These are phyloP conservation scores for Vicugna pacos DNA, from an alignment of 2,113 vertebrate genomes.

Conservation along the genomic window DNA sequence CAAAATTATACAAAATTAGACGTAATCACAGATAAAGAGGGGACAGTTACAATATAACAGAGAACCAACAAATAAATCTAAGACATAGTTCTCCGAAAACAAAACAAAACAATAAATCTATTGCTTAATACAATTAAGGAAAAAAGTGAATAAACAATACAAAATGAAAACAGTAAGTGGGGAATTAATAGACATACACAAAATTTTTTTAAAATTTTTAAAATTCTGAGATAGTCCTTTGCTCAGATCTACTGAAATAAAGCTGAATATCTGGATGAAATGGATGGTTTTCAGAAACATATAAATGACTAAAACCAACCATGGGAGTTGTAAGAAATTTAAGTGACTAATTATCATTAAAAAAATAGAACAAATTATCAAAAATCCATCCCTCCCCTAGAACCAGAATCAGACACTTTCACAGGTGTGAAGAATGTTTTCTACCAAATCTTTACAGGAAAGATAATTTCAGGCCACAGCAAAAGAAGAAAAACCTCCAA, in stretches of 20 bases:
- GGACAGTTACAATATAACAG: background rate
- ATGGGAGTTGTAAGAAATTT: background rate
- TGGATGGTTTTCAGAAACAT: background rate
- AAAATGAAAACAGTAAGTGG: background rate
- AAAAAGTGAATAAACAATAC: slow-evolving; percentile 5
- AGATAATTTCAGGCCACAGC: background rate
- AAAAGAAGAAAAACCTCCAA: slow-evolving; percentile 15
- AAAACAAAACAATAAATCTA: slow-evolving; percentile 1
- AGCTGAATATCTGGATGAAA: slow-evolving; percentile 9
- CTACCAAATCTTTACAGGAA: slow-evolving; percentile 18
- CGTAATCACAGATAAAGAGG: background rate
- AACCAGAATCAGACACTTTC: background rate
- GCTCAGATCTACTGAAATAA: background rate
- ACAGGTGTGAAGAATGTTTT: background rate
- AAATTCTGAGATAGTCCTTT: background rate
- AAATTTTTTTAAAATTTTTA: background rate
- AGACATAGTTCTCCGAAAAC: background rate
- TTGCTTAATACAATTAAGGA: background rate
- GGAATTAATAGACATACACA: background rate
- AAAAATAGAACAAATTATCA: background rate
- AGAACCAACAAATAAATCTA: slow-evolving; percentile 28
- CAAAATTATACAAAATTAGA: background rate
- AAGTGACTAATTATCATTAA: background rate
- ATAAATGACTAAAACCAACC: background rate
- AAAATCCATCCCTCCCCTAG: background rate